These are phyloP conservation scores for Spilarctia lutea DNA, from an alignment of 2,888 invertebrate species.

Conservation along the genomic window DNA sequence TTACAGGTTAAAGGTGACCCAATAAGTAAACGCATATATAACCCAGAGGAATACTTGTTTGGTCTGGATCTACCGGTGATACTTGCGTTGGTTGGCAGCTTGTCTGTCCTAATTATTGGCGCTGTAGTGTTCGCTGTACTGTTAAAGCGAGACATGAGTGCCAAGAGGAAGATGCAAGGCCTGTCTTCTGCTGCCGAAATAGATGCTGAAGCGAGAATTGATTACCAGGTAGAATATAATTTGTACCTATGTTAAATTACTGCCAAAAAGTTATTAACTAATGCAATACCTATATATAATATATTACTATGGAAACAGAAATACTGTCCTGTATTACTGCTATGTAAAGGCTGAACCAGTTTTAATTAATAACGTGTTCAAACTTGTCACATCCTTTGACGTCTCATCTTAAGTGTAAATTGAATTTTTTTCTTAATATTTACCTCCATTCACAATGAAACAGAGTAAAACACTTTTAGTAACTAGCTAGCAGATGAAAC, in stretches of 20 bases:
- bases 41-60: constrained; percentile 61
- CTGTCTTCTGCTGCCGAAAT: constrained; percentile 87
- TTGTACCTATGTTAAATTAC: background rate
- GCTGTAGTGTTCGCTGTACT: constrained; percentile 82
- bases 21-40: constrained; percentile 67
- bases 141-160: constrained; percentile 91
- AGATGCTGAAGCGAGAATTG: constrained; percentile 96
- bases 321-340: no score
- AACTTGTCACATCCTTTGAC: background rate
- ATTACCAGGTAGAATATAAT: constrained; percentile 91
- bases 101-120: constrained; percentile 75
- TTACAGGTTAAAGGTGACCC: constrained; percentile 75
- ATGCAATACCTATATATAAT: no score
- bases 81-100: constrained; percentile 73
- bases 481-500: background rate
- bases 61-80: constrained; percentile 74
- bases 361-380: no score
- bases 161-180: constrained; percentile 93
- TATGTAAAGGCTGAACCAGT: no score
- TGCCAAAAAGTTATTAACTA: no score
- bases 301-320: no score
- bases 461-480: background rate
- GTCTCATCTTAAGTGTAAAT: background rate
- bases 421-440: background rate
- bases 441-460: background rate